Percentiles rank a stretch among this genome's conserved stretches.
Conservation (phyloP, 2,113 vertebrate genomes). For the Laticauda laticaudata region DNA sequence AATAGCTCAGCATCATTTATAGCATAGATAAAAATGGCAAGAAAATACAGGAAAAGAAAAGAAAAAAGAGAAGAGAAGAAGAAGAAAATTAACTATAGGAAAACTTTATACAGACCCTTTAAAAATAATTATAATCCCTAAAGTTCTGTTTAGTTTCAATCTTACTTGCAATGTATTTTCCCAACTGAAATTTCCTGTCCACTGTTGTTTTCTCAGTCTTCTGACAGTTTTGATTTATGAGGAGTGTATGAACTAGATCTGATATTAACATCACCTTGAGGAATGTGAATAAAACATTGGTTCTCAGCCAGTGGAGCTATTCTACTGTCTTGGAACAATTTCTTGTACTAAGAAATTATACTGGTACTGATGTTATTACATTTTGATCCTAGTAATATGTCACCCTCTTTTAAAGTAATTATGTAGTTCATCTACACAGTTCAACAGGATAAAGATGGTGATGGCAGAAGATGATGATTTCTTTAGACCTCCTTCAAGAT, state of each 20-base stretch:
- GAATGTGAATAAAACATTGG: conserved; percentile 43
- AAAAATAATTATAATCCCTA: not conserved
- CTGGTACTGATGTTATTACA: not conserved
- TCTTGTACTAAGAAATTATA: not conserved
- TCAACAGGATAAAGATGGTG: not conserved
- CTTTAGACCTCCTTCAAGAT: not conserved
- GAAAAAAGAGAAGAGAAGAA: too few relatives aligned
- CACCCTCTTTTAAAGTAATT: not conserved
- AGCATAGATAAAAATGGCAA: not conserved
- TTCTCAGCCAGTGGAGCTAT: conserved; percentile 19
- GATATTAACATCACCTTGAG: conserved; percentile 10
- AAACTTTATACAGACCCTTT: not conserved
- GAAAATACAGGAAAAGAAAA: not conserved
- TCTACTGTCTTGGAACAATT: conserved; percentile 56
- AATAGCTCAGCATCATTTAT: not conserved
- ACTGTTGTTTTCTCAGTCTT: conserved; percentile 15
- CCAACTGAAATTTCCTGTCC: conserved; percentile 1
- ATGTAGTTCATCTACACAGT: not conserved
- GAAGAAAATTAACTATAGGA: not conserved
- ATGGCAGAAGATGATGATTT: not conserved
- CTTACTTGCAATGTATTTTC: not conserved
- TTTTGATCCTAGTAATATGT: not conserved
- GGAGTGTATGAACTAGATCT: conserved; percentile 28
- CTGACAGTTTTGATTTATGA: not conserved
- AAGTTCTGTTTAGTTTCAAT: conserved; percentile 10